These are phyloP conservation scores for Cosmorhoe ocellata DNA, from an alignment of 2,888 invertebrate genomes.

Conservation along the genomic window DNA sequence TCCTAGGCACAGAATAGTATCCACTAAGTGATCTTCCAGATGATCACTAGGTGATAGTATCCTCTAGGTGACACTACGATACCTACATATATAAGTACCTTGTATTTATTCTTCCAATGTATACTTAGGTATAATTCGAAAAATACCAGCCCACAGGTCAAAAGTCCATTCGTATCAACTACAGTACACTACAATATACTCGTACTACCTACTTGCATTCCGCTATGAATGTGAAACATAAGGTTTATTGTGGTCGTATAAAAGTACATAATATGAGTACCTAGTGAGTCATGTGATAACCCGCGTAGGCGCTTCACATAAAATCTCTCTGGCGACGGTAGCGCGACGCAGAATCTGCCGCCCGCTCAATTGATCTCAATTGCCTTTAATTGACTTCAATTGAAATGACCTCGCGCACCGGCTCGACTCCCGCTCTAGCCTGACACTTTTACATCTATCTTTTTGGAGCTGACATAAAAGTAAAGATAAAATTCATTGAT, in stretches of 20 bases:
- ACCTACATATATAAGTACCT: no score
- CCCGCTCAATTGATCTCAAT: conserved; percentile 79
- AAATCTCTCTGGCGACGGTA: conserved; percentile 76
- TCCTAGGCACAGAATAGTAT: no score
- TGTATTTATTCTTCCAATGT: no score
- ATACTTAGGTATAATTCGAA: no score
- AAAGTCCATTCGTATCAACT: no score
- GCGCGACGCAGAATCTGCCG: conserved; percentile 79
- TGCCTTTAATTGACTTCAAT: conserved; percentile 80
- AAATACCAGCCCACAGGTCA: no score
- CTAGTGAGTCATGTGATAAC: conserved; percentile 68
- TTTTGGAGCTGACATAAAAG: conserved; percentile 78
- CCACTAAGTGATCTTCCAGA: no score
- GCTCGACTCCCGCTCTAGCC: conserved; percentile 76
- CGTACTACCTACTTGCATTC: no score
- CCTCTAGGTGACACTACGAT: no score
- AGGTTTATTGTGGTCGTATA: conserved; percentile 16
- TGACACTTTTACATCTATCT: conserved; percentile 82
- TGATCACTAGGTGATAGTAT: no score
- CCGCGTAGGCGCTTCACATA: conserved; percentile 77
- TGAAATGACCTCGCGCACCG: conserved; percentile 81
- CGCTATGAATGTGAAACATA: conserved; percentile 7
- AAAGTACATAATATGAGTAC: conserved; percentile 11
- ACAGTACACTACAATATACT: no score
- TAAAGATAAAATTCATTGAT: conserved; percentile 68